These are phyloP conservation scores for Corapipo altera DNA, from an alignment of 2,113 vertebrate species.

Conservation along the genomic window DNA sequence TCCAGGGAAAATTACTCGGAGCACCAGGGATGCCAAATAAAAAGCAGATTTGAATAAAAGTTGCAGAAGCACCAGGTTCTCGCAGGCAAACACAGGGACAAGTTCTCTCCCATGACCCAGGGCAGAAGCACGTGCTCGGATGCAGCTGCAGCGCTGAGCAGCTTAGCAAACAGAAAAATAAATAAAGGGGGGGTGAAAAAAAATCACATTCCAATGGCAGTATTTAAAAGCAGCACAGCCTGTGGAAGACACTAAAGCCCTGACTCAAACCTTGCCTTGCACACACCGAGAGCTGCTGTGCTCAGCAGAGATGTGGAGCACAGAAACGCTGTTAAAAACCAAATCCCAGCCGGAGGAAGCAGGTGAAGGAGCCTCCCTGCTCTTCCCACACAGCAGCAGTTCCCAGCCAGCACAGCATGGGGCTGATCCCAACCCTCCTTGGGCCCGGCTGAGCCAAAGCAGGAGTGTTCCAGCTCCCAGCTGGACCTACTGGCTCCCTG, in stretches of 20 bases:
- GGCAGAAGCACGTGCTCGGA: not conserved
- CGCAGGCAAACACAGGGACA: not conserved
- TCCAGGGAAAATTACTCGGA: not conserved
- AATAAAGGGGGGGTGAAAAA: no score
- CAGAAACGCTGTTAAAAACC: not conserved
- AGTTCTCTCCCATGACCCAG: not conserved
- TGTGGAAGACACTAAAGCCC: not conserved
- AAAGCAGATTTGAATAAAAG: not conserved
- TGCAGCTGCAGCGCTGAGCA: not conserved
- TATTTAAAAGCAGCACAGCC: not conserved
- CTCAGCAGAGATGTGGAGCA: not conserved
- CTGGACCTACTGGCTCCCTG: not conserved
- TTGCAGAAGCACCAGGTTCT: not conserved
- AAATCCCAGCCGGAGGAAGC: not conserved
- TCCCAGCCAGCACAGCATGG: not conserved
- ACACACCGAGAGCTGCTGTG: rapidly evolving
- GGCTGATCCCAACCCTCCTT: not conserved
- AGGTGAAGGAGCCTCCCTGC: not conserved
- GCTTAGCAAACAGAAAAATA: not conserved
- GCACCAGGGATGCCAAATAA: not conserved
- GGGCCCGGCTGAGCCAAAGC: rapidly evolving
- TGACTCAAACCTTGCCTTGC: not conserved
- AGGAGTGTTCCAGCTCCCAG: not conserved
- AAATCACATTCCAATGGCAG: not conserved
- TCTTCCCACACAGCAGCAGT: not conserved